Conservation (phyloP, 2,113 vertebrate species). For the Festucalex cinctus region DNA sequence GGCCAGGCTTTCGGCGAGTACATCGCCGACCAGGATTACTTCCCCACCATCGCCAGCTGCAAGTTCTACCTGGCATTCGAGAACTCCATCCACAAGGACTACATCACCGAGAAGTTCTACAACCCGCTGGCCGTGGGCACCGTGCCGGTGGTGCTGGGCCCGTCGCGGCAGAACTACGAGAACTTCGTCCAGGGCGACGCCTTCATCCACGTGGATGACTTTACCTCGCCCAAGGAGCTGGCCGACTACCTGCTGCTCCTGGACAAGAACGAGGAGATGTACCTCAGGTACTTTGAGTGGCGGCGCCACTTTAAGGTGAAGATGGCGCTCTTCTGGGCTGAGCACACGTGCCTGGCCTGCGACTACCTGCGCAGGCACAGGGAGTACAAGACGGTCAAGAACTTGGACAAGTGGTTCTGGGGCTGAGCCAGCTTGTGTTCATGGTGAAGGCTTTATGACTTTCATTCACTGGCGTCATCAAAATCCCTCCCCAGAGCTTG, state of each 20-base stretch:
- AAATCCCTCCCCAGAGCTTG: background rate
- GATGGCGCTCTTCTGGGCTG: constrained; percentile 90
- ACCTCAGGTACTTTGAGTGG: constrained; percentile 94
- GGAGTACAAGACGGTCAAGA: constrained; percentile 89
- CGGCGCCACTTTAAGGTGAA: constrained; percentile 90
- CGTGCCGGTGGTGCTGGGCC: constrained; percentile 90
- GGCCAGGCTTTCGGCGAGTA: constrained; percentile 93
- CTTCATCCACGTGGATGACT: constrained; percentile 95
- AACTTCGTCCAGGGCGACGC: constrained; percentile 93
- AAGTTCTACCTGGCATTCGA: constrained; percentile 97
- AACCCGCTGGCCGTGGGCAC: constrained; percentile 90
- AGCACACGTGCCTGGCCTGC: constrained; percentile 93
- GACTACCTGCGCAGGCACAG: constrained; percentile 91
- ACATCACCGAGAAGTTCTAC: constrained; percentile 97
- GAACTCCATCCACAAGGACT: constrained; percentile 97
- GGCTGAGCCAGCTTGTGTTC: constrained; percentile 65
- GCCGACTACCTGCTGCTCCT: constrained; percentile 90
- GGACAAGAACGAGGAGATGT: constrained; percentile 91
- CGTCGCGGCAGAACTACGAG: constrained; percentile 91
- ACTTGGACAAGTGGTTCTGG: constrained; percentile 97
- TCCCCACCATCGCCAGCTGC: constrained; percentile 90
- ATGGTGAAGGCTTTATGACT: constrained; percentile 29
- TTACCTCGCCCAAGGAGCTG: constrained; percentile 87
- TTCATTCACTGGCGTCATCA: constrained; percentile 24
- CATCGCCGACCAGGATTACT: constrained; percentile 86